Percentiles rank a stretch among this genome's conserved stretches.
phyloP scores from a whole-genome alignment of 2,113 vertebrate species.

The Myrmecobius fasciatus region DNA sequence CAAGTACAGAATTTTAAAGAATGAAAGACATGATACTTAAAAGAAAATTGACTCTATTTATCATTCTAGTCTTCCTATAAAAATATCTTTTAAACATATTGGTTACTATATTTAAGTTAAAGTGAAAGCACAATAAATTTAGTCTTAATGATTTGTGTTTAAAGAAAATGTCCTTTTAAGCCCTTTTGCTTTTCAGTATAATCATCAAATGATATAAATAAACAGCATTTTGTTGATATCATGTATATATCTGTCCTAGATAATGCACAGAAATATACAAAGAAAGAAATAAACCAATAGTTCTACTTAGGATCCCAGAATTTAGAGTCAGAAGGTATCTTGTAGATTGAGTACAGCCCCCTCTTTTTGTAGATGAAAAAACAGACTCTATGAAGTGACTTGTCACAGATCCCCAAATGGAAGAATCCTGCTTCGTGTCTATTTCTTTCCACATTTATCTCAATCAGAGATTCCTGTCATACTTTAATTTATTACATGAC shows the following conservation, averaged over 20 bases:
- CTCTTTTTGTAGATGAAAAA: background rate
- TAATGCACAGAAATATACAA: constrained; percentile 48
- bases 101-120: constrained; percentile 42
- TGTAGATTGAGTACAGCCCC: background rate
- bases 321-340: background rate
- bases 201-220: constrained; percentile 54
- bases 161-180: constrained; percentile 51
- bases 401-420: background rate
- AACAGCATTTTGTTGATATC: constrained; percentile 74
- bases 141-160: constrained; percentile 61
- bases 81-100: constrained; percentile 55
- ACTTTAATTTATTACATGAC: background rate
- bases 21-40: constrained; percentile 27
- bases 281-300: constrained; percentile 13
- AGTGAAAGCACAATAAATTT: constrained; percentile 27
- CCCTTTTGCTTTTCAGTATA: constrained; percentile 52
- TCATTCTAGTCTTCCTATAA: constrained; percentile 49
- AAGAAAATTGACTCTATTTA: constrained; percentile 56
- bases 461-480: background rate
- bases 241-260: constrained; percentile 42
- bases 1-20: constrained; percentile 26
- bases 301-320: background rate
- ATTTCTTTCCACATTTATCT: background rate
- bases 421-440: background rate
- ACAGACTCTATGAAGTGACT: background rate